A percentile compares a stretch with the other conserved stretches of the same genome.
Conservation (phyloP, 2,888 invertebrate genomes). For the Acholoe squamosa region DNA sequence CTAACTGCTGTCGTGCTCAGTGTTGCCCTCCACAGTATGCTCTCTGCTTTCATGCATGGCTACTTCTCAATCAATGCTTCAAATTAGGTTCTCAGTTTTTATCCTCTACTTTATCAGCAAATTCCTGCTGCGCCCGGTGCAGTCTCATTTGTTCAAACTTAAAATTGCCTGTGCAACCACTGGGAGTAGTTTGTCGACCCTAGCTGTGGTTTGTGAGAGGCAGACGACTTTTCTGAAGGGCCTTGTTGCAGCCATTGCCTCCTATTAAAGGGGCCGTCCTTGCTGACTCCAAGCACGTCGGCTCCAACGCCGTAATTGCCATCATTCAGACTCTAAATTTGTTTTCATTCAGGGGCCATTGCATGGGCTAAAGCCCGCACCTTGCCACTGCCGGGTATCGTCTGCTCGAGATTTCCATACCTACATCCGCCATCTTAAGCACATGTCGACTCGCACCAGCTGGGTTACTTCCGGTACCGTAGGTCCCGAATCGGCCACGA, state of each 20-base stretch:
- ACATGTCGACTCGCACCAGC: neutral
- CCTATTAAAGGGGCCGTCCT: constrained; percentile 12
- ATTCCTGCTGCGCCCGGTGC: neutral
- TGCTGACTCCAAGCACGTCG: neutral
- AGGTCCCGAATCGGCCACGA: neutral
- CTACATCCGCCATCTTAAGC: neutral
- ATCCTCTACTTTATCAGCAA: neutral
- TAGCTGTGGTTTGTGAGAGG: neutral
- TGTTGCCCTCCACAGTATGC: neutral
- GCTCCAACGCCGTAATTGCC: neutral
- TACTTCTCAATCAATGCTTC: neutral
- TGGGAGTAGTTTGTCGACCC: neutral
- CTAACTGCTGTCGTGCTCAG: neutral
- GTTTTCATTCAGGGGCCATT: constrained; percentile 33
- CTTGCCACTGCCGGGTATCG: neutral
- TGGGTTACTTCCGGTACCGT: neutral
- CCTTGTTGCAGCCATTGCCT: neutral
- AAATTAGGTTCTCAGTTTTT: neutral
- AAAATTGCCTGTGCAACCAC: neutral
- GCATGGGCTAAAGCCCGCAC: neutral
- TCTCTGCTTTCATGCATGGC: neutral
- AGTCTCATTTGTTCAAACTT: constrained; percentile 8
- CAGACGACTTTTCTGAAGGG: neutral
- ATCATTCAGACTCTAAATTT: constrained; percentile 25
- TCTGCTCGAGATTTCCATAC: neutral